Percentiles rank a stretch among this genome's conserved stretches.
Conservation (phyloP, 2,113 vertebrate genomes). For the Nansenia antarctica region DNA sequence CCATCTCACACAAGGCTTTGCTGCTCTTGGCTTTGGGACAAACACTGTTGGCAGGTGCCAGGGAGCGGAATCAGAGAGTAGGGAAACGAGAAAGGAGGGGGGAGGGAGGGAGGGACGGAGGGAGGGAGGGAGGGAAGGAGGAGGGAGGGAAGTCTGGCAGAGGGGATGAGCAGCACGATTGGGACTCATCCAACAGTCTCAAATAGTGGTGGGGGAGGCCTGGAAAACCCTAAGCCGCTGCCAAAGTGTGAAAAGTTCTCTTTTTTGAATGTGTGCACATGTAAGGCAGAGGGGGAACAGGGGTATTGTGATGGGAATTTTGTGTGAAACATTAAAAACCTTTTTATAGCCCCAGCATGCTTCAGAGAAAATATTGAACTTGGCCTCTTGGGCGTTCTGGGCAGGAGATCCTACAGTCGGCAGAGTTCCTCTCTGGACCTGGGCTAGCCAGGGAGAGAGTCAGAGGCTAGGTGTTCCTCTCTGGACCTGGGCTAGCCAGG, state of each 20-base stretch:
- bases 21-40: constrained; percentile 79
- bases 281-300: constrained; percentile 27
- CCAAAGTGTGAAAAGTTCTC: constrained; percentile 48
- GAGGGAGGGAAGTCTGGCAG: constrained; percentile 80
- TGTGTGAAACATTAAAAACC: constrained; percentile 82
- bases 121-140: constrained; percentile 68
- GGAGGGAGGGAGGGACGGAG: constrained; percentile 77
- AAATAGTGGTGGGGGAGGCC: constrained; percentile 73
- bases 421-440: constrained; percentile 47
- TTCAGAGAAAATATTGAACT: constrained; percentile 88
- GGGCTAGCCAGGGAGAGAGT: background rate
- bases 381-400: constrained; percentile 72
- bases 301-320: constrained; percentile 72
- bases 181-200: constrained; percentile 80
- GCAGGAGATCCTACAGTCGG: constrained; percentile 61
- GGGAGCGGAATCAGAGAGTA: constrained; percentile 66
- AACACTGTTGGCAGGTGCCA: constrained; percentile 75
- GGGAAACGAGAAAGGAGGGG: constrained; percentile 72
- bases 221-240: constrained; percentile 73
- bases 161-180: constrained; percentile 74
- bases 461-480: constrained; percentile 27
- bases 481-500: too few species aligned
- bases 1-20: constrained; percentile 56
- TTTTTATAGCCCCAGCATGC: constrained; percentile 86
- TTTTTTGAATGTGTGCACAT: constrained; percentile 25